phyloP scores from a whole-genome alignment of 2,888 invertebrate species.

The Tupiocoris notatus region DNA sequence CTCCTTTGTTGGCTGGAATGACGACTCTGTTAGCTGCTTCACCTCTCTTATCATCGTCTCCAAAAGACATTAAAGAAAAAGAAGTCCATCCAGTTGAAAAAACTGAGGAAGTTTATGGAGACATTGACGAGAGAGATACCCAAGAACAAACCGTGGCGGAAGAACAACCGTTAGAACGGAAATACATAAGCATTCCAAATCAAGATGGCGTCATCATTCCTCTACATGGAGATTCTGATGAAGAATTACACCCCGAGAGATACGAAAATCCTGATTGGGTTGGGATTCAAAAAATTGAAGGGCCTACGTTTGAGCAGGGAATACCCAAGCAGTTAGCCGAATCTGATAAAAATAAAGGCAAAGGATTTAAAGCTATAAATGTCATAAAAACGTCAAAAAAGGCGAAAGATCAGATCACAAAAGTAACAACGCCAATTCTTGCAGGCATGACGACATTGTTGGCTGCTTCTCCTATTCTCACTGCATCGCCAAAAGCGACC shows the following conservation, averaged over 20 bases:
- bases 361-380: background rate
- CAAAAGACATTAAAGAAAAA: too few relatives aligned
- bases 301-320: slow-evolving; percentile 1
- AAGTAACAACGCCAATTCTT: slow-evolving; percentile 7
- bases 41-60: slow-evolving; percentile 8
- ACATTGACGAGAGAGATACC: slow-evolving; percentile 6
- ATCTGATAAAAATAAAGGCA: slow-evolving; percentile 1
- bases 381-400: slow-evolving; percentile 13
- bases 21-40: slow-evolving; percentile 28
- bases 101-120: slow-evolving; percentile 6
- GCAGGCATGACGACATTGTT: slow-evolving; percentile 24
- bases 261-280: slow-evolving; percentile 27
- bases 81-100: too few relatives aligned
- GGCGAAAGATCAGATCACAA: slow-evolving; percentile 10
- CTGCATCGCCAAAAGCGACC: slow-evolving; percentile 11
- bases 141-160: slow-evolving; percentile 53
- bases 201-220: slow-evolving; percentile 47
- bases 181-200: slow-evolving; percentile 49
- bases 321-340: background rate
- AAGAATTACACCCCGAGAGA: slow-evolving; percentile 46
- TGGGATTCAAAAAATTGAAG: slow-evolving; percentile 15
- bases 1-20: slow-evolving; percentile 21
- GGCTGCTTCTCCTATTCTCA: slow-evolving; percentile 24
- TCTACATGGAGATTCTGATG: slow-evolving; percentile 48
- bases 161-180: slow-evolving; percentile 54